These are phyloP conservation scores for Achlya flavicornis DNA, from an alignment of 2,888 invertebrate species.

Conservation along the genomic window DNA sequence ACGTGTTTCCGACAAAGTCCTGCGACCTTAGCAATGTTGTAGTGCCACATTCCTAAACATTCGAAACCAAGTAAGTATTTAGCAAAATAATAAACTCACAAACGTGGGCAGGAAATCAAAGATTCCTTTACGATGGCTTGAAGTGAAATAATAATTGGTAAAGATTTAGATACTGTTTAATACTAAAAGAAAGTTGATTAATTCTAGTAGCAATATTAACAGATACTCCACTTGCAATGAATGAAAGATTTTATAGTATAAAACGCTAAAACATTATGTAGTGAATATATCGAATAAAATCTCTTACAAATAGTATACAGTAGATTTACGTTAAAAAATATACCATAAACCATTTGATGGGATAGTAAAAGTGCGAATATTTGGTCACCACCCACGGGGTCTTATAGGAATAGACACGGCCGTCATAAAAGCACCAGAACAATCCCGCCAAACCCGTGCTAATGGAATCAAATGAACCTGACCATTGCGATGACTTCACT, in stretches of 20 bases:
- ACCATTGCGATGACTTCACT: slow-evolving; percentile 52
- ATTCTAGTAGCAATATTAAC: neutral
- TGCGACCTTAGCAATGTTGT: slow-evolving; percentile 32
- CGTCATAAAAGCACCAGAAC: slow-evolving; percentile 66
- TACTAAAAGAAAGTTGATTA: neutral
- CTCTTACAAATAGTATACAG: slow-evolving; percentile 24
- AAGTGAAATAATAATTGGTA: neutral
- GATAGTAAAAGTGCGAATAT: slow-evolving; percentile 57
- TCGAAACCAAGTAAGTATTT: slow-evolving; percentile 36
- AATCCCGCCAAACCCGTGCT: slow-evolving; percentile 61
- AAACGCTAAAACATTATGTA: slow-evolving; percentile 8
- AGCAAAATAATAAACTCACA: slow-evolving; percentile 36
- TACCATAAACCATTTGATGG: slow-evolving; percentile 60
- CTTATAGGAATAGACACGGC: slow-evolving; percentile 62
- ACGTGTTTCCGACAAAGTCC: slow-evolving; percentile 10
- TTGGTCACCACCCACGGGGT: slow-evolving; percentile 66
- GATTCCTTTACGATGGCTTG: neutral
- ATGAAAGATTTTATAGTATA: neutral
- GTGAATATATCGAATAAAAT: slow-evolving; percentile 28
- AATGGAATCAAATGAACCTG: slow-evolving; percentile 66
- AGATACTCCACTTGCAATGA: neutral
- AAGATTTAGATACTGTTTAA: neutral
- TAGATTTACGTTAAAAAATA: slow-evolving; percentile 39
- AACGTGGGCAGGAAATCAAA: slow-evolving; percentile 4
- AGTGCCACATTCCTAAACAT: slow-evolving; percentile 39